A percentile compares a stretch with the other conserved stretches of the same genome.
Evolutionary conservation across 2,113 vertebrate genomes (phyloP).

Genomic region (Orthochromis malagaraziensis): DNA sequence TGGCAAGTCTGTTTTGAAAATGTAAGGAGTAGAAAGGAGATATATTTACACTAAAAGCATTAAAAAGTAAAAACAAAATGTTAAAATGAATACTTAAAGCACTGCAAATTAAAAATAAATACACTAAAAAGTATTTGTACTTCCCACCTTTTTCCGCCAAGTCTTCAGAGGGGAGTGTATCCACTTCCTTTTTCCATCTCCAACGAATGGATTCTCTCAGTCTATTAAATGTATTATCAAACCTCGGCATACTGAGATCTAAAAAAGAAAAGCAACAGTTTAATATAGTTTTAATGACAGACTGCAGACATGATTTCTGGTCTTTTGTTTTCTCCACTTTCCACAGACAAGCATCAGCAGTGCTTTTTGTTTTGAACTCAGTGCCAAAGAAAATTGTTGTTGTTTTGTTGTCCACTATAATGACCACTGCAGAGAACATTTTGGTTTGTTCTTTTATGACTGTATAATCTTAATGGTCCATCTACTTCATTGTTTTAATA

Average conservation of each 20-base stretch:
- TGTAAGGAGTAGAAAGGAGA: background rate
- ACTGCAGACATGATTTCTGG: rapidly evolving
- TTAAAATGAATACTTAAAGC: background rate
- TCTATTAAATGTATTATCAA: background rate
- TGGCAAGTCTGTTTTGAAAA: background rate
- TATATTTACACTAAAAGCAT: rapidly evolving
- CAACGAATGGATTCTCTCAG: rapidly evolving
- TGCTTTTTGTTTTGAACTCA: background rate
- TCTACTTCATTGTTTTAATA: too few relatives aligned
- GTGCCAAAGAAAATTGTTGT: background rate
- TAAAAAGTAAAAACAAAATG: rapidly evolving
- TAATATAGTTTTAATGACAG: background rate
- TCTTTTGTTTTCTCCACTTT: background rate
- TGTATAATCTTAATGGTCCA: too few relatives aligned
- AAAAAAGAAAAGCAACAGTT: background rate
- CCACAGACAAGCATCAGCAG: rapidly evolving
- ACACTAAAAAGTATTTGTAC: background rate
- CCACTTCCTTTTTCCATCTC: background rate
- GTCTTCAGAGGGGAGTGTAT: background rate
- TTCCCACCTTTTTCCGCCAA: rapidly evolving
- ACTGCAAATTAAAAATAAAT: rapidly evolving
- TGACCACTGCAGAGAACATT: background rate
- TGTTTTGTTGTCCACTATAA: rapidly evolving
- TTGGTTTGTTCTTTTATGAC: too few relatives aligned
- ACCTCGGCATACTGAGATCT: background rate